Percentiles rank a stretch among this genome's conserved stretches.
Conservation (phyloP, 2,113 vertebrate genomes). For the Chlorodrepanis virens region DNA sequence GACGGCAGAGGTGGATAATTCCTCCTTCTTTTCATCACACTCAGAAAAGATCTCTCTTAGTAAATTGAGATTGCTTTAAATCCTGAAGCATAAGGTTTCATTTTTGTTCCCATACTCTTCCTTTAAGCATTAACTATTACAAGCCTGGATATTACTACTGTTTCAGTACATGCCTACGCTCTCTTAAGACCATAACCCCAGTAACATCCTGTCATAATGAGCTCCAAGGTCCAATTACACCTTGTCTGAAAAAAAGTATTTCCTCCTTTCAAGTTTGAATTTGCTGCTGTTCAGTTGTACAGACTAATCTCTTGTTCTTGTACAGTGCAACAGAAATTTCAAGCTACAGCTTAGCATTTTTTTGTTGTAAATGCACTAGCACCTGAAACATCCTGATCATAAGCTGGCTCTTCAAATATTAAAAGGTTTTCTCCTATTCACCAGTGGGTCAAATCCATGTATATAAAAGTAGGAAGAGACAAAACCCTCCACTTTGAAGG, state of each 20-base stretch:
- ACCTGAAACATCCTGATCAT: background rate
- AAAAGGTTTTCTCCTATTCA: background rate
- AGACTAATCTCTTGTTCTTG: background rate
- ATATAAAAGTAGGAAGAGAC: background rate
- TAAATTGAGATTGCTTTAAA: constrained; percentile 44
- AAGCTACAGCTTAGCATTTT: background rate
- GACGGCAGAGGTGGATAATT: constrained; percentile 33
- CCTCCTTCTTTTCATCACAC: constrained; percentile 16
- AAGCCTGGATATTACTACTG: background rate
- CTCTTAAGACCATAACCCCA: background rate
- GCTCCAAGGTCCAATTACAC: constrained; percentile 35
- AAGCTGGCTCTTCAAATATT: background rate
- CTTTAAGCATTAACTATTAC: constrained; percentile 51
- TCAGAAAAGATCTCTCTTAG: background rate
- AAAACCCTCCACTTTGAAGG: fast-evolving
- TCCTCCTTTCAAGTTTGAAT: constrained; percentile 14
- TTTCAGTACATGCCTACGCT: background rate
- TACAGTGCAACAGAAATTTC: background rate
- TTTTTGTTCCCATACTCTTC: constrained; percentile 37
- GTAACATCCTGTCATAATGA: constrained; percentile 54
- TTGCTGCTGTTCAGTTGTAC: background rate
- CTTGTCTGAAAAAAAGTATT: background rate
- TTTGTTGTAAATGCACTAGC: background rate
- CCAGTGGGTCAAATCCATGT: background rate
- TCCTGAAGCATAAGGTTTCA: constrained; percentile 40